Evolutionary conservation across 2,113 vertebrate genomes (phyloP).

Genomic region (Dasypus novemcinctus): DNA sequence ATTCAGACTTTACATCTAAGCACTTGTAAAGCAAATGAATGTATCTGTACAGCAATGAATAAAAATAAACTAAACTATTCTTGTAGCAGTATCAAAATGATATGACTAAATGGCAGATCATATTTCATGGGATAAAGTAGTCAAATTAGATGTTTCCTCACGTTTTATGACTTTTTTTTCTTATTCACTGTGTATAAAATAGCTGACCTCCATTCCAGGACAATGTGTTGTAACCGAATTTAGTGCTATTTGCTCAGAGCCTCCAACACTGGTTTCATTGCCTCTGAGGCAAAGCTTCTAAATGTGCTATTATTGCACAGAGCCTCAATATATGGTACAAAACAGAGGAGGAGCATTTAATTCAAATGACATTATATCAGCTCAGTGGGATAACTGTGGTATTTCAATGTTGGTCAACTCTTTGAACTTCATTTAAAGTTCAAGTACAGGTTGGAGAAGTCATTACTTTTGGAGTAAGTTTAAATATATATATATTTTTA

Average conservation of each 20-base stretch:
- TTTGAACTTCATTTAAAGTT: neutral
- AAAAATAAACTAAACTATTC: constrained; percentile 83
- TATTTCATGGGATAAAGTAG: constrained; percentile 75
- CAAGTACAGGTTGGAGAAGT: neutral
- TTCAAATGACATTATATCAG: neutral
- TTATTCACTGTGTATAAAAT: constrained; percentile 79
- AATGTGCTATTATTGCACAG: neutral
- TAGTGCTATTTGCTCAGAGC: constrained; percentile 49
- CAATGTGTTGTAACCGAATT: constrained; percentile 33
- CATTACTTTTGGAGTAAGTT: neutral
- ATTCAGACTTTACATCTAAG: constrained; percentile 80
- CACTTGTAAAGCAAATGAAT: constrained; percentile 77
- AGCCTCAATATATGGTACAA: neutral
- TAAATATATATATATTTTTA: neutral
- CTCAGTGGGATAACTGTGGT: neutral
- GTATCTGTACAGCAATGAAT: constrained; percentile 70
- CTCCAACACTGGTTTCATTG: neutral
- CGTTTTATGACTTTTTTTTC: constrained; percentile 68
- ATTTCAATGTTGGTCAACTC: neutral
- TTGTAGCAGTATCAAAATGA: constrained; percentile 77
- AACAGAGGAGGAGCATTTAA: neutral
- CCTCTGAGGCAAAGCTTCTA: constrained; percentile 36
- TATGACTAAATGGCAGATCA: constrained; percentile 72
- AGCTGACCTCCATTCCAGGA: constrained; percentile 71
- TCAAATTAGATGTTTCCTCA: constrained; percentile 82